Evolutionary conservation across 2,113 vertebrate genomes (phyloP).

Genomic region (Cheirogaleus medius): DNA sequence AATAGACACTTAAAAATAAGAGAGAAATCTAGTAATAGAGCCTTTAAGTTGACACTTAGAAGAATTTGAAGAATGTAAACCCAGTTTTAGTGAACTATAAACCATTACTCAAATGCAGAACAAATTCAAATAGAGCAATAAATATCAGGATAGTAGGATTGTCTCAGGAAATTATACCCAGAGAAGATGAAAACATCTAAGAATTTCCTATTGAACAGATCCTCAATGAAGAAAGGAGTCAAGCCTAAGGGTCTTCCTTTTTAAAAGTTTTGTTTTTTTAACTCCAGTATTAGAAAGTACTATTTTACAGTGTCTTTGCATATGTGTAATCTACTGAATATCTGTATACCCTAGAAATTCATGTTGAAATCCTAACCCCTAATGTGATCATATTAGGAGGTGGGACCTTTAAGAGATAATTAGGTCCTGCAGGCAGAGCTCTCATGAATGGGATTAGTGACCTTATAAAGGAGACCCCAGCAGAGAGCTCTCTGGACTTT

Average conservation of each 20-base stretch:
- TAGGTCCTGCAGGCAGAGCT: background rate
- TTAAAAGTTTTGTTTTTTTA: background rate
- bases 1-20: background rate
- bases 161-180: background rate
- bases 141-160: background rate
- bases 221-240: background rate
- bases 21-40: background rate
- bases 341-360: background rate
- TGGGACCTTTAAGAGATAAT: background rate
- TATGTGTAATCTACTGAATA: background rate
- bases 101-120: background rate
- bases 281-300: background rate
- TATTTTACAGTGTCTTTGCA: background rate
- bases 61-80: background rate
- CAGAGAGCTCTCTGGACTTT: background rate
- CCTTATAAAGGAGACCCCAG: background rate
- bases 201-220: background rate
- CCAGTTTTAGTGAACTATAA: slow-evolving; percentile 11
- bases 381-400: background rate
- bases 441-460: background rate
- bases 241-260: background rate
- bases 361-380: background rate
- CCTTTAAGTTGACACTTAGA: background rate
- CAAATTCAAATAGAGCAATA: background rate
- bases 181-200: background rate